Base-by-base conservation (phyloP, 2,888 invertebrate genomes). In the Drosophila atripex region DNA sequence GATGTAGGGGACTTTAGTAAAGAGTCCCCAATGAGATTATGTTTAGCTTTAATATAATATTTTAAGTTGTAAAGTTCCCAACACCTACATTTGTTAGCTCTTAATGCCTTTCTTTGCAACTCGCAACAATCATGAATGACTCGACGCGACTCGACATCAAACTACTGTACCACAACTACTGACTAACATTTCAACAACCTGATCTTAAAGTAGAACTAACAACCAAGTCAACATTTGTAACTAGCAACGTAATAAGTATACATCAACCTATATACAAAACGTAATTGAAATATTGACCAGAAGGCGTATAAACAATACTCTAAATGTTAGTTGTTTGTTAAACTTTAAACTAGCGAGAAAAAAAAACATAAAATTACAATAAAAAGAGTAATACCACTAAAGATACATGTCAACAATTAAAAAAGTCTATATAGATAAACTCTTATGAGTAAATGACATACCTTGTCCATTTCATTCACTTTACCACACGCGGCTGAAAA, bases 311-410 rank as follows among this genome's bases (percentile, higher is more conserved):
- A 63, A 78, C 46, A 57, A 64, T 59, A 71, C 72, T 79, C 83
- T 82, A 77, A 66, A 86, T 82, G 82, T 82, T 82, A 88, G 87
- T 71, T 87, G 88, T 82, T 88, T 75, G 87, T 88, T 82, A 77
- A 86, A 79, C 57, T 51, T 77, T 80, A 61, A 71, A 77, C 66
- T 77, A 86, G 87, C 71, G 69, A 53, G 50, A 45, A 71, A n/a
- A 73, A n/a, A 54, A 53, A 45, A 61, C 75, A 56, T 46, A 53
- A 53, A 70, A 45, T 16, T 52, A 52, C 41, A 39, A 30, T 12
- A 71, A 54, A 51, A 70, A 50, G 41, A 63, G 53, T 49, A 46
- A 65, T 18, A 50, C 51, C 52, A 52, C 68, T 64, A 69, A 63
- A 50, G 41, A 82, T 82, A 85, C 87, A 85, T 85, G 76, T 86